Percentiles rank a stretch among this genome's conserved stretches.
These are phyloP conservation scores for Neotoma lepida DNA, from an alignment of 2,113 vertebrate species.

Conservation along the genomic window DNA sequence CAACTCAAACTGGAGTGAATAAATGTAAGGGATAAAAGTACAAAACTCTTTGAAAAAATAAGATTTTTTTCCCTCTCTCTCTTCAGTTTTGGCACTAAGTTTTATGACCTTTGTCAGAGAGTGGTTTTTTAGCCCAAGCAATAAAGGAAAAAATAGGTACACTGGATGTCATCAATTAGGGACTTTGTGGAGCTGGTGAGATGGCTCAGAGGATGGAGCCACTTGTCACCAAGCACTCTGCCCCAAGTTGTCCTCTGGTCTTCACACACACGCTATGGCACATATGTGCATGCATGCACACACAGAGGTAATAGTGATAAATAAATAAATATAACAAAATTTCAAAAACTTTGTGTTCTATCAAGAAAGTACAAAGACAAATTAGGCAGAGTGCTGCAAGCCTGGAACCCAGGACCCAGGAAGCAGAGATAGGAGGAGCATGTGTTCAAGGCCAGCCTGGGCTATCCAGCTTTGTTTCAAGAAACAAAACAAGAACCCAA, in stretches of 20 bases:
- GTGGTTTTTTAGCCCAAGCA: background rate
- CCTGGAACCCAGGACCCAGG: background rate
- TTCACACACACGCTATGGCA: background rate
- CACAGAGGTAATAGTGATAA: background rate
- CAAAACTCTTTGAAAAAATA: constrained; percentile 7
- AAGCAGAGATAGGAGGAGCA: background rate
- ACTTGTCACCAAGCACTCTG: background rate
- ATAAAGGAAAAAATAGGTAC: background rate
- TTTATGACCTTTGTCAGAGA: background rate
- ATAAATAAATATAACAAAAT: background rate
- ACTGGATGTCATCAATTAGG: background rate
- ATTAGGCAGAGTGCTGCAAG: too few species aligned
- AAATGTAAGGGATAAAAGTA: background rate
- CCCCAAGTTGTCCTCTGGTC: background rate
- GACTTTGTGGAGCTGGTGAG: background rate
- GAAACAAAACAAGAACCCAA: background rate
- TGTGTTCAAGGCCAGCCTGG: background rate
- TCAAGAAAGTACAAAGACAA: constrained; percentile 13
- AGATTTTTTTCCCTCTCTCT: background rate
- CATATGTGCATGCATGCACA: background rate
- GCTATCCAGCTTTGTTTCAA: background rate
- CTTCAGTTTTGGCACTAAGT: background rate
- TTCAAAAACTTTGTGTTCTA: background rate
- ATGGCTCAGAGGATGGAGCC: background rate
- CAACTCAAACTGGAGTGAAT: background rate